These are phyloP conservation scores for Fistularia commersonii DNA, from an alignment of 2,797 vertebrate species.

Conservation along the genomic window DNA sequence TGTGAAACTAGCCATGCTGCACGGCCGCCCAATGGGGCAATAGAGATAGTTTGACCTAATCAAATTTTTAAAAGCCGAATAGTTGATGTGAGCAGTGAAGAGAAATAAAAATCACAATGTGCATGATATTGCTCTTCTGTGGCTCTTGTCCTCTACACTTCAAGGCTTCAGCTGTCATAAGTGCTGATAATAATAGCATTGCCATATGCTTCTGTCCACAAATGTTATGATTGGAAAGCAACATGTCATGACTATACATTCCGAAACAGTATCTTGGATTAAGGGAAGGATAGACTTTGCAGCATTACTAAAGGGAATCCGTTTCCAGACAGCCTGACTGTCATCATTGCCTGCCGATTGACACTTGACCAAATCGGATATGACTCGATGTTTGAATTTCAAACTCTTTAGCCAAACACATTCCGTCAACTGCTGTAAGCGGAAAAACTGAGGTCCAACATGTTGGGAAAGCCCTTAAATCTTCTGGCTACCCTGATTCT, in stretches of 20 bases:
- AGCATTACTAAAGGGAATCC: conserved; percentile 26
- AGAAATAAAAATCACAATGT: conserved; percentile 65
- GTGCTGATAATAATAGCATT: conserved; percentile 58
- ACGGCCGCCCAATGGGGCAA: conserved; percentile 51
- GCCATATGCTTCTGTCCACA: conserved; percentile 71
- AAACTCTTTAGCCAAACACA: no score
- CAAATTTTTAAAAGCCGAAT: conserved; percentile 58
- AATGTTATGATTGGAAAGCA: conserved; percentile 69
- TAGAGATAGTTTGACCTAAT: conserved; percentile 59
- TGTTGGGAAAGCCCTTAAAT: no score
- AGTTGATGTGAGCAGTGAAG: conserved; percentile 56
- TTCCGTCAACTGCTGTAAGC: no score
- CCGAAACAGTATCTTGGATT: conserved; percentile 58
- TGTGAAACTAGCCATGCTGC: conserved; percentile 43
- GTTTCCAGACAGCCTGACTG: conserved; percentile 11
- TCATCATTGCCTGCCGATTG: conserved; percentile 24
- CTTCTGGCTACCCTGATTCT: no score
- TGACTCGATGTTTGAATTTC: no score
- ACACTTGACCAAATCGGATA: conserved; percentile 42
- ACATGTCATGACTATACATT: conserved; percentile 71
- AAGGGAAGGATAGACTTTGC: conserved; percentile 48
- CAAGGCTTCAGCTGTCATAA: conserved; percentile 59
- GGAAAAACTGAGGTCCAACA: no score
- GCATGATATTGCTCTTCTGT: conserved; percentile 59
- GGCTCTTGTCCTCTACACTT: conserved; percentile 48